These are phyloP conservation scores for Yponomeuta evonymella DNA, from an alignment of 2,888 invertebrate genomes.

Conservation along the genomic window DNA sequence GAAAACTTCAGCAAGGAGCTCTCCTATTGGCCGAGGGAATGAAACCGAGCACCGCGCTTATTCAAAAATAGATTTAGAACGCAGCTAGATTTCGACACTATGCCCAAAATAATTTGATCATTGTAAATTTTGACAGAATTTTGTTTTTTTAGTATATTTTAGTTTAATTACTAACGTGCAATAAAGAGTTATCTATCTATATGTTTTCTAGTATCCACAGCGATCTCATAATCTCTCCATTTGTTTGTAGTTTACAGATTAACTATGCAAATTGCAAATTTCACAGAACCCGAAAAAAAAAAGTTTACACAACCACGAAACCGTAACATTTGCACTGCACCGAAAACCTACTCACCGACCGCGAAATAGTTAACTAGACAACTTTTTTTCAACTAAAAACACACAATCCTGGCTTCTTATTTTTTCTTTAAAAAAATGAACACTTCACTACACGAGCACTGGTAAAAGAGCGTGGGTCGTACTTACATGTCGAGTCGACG, in stretches of 20 bases:
- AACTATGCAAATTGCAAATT: background rate
- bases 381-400: slow-evolving; percentile 33
- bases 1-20: slow-evolving; percentile 48
- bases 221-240: no score
- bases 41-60: slow-evolving; percentile 72
- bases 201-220: no score
- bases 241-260: background rate
- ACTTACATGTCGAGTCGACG: slow-evolving; percentile 77
- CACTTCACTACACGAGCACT: slow-evolving; percentile 47
- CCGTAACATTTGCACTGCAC: slow-evolving; percentile 36
- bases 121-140: no score
- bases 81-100: background rate
- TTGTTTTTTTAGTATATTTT: no score
- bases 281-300: background rate
- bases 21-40: slow-evolving; percentile 55
- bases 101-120: background rate
- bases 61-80: slow-evolving; percentile 66
- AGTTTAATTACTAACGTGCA: no score
- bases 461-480: slow-evolving; percentile 37
- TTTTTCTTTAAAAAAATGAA: slow-evolving; percentile 15
- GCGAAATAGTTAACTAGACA: background rate
- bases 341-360: slow-evolving; percentile 52
- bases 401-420: slow-evolving; percentile 37
- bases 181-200: no score
- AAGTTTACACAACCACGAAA: background rate